phyloP scores from a whole-genome alignment of 2,113 vertebrate genomes.

The Siniperca chuatsi region DNA sequence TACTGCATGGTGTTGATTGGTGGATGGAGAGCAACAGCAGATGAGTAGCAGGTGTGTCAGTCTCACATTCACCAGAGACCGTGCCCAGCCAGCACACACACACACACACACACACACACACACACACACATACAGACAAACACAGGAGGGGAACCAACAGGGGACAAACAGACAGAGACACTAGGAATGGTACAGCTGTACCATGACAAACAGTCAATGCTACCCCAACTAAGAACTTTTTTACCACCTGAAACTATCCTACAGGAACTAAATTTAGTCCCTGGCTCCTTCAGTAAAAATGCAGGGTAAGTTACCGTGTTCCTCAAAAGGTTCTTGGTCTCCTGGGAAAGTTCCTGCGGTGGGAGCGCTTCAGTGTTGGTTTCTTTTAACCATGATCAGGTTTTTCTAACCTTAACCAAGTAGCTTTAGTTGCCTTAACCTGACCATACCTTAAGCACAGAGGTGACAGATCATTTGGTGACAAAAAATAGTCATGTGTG shows the following conservation, averaged over 20 bases:
- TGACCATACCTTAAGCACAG: background rate
- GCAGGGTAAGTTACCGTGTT: background rate
- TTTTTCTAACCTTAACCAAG: background rate
- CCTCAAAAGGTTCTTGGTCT: background rate
- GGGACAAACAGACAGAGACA: no score
- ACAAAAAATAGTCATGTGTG: background rate
- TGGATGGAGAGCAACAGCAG: no score
- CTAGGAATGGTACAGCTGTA: no score
- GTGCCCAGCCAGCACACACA: no score
- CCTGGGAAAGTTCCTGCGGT: background rate
- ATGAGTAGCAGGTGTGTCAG: no score
- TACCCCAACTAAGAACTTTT: background rate
- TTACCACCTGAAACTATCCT: background rate
- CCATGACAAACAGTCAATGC: background rate
- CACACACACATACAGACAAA: no score
- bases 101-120: no score
- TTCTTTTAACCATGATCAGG: background rate
- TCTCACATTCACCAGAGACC: no score
- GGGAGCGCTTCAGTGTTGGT: background rate
- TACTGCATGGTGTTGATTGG: no score
- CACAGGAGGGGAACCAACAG: no score
- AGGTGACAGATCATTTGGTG: background rate
- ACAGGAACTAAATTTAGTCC: background rate
- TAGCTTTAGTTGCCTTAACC: background rate
- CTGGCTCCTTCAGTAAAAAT: accelerated